These are phyloP conservation scores for Larimichthys crocea DNA, from an alignment of 2,113 vertebrate species.

Conservation along the genomic window DNA sequence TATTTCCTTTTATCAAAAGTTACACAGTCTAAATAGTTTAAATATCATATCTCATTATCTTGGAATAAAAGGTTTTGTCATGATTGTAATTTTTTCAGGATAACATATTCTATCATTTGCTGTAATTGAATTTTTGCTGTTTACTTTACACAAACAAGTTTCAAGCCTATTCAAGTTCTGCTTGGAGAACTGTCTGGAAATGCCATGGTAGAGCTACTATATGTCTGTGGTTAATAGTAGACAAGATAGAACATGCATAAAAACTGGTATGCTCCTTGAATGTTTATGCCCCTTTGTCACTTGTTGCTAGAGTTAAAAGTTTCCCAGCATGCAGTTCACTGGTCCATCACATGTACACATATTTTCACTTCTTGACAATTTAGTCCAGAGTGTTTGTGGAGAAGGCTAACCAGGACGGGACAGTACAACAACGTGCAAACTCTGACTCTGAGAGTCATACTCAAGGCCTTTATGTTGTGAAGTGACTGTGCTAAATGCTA, in stretches of 20 bases:
- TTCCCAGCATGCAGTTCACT: constrained; percentile 14
- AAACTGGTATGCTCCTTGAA: constrained; percentile 13
- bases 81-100: neutral
- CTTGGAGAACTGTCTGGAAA: neutral
- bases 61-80: neutral
- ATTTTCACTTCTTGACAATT: neutral
- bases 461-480: neutral
- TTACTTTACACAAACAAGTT: neutral
- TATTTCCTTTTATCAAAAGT: neutral
- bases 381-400: neutral
- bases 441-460: neutral
- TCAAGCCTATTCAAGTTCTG: neutral
- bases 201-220: neutral
- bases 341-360: neutral
- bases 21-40: neutral
- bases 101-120: neutral
- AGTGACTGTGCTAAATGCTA: neutral
- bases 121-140: neutral
- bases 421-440: neutral
- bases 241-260: neutral
- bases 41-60: neutral
- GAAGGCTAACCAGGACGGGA: neutral
- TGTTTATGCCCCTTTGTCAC: neutral
- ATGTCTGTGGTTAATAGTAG: neutral
- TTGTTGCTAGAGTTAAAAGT: neutral